A percentile compares a stretch with the other conserved stretches of the same genome.
Evolutionary conservation across 2,797 vertebrate genomes (phyloP).

Genomic region (Lophura swinhoii): DNA sequence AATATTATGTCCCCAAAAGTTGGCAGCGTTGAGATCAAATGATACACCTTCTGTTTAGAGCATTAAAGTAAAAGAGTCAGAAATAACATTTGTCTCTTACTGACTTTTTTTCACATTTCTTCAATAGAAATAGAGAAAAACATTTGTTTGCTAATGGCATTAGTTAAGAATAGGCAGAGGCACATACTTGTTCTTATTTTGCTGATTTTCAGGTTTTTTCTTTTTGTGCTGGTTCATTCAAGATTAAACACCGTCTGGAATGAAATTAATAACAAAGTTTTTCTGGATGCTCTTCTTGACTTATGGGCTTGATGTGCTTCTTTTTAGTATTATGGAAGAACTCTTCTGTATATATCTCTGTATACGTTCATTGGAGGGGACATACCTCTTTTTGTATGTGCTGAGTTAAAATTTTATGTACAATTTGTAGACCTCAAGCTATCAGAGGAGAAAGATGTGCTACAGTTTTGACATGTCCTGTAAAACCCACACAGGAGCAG

Average conservation of each 20-base stretch:
- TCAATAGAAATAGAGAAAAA: background rate
- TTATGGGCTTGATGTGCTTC: background rate
- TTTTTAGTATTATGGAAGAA: background rate
- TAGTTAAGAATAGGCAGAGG: background rate
- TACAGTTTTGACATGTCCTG: background rate
- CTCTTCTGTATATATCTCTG: background rate
- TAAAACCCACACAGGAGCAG: background rate
- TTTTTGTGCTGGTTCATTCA: background rate
- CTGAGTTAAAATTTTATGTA: background rate
- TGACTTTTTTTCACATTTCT: background rate
- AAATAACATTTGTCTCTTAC: background rate
- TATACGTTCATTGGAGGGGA: background rate
- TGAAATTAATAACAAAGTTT: background rate
- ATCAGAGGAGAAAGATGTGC: background rate
- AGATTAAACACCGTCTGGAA: background rate
- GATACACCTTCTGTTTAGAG: background rate
- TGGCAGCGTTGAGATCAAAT: background rate
- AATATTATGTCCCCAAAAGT: conserved; percentile 80
- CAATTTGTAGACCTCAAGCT: background rate
- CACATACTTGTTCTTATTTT: background rate
- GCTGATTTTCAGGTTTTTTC: background rate
- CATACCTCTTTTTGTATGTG: background rate
- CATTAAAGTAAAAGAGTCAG: background rate
- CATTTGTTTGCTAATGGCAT: background rate
- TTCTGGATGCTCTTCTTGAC: background rate